A percentile compares a stretch with the other conserved stretches of the same genome.
phyloP scores from a whole-genome alignment of 2,113 vertebrate genomes.

The Xenus cinereus region DNA sequence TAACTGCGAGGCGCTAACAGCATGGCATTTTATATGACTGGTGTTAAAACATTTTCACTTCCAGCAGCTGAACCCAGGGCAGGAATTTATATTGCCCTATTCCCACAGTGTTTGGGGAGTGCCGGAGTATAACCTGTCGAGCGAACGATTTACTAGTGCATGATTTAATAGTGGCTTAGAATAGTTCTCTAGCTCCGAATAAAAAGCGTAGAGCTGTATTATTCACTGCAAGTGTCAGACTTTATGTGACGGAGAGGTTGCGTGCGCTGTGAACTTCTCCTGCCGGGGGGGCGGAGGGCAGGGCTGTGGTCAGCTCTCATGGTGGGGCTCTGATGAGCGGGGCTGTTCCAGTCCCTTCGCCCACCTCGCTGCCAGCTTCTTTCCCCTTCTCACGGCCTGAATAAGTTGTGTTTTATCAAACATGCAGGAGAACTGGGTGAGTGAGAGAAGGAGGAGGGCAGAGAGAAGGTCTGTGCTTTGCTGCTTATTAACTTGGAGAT shows the following conservation, averaged over 20 bases:
- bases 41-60: slow-evolving; percentile 45
- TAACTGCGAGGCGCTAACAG: slow-evolving; percentile 64
- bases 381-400: neutral
- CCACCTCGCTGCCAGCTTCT: neutral
- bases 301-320: neutral
- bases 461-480: neutral
- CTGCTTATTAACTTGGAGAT: neutral
- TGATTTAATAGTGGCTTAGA: neutral
- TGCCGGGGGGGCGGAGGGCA: neutral
- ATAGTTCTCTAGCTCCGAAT: neutral
- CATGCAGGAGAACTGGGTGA: neutral
- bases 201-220: neutral
- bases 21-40: slow-evolving; percentile 50
- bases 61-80: slow-evolving; percentile 8
- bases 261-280: neutral
- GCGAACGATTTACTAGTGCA: neutral
- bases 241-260: neutral
- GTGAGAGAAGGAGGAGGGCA: neutral
- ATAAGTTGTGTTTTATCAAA: neutral
- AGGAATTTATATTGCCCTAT: slow-evolving; percentile 11
- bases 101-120: neutral
- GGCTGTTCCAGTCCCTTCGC: neutral
- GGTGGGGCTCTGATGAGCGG: neutral
- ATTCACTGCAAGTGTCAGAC: neutral
- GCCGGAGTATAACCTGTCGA: neutral